Evolutionary conservation across 2,113 vertebrate genomes (phyloP).

Genomic region (Seriola rivoliana): DNA sequence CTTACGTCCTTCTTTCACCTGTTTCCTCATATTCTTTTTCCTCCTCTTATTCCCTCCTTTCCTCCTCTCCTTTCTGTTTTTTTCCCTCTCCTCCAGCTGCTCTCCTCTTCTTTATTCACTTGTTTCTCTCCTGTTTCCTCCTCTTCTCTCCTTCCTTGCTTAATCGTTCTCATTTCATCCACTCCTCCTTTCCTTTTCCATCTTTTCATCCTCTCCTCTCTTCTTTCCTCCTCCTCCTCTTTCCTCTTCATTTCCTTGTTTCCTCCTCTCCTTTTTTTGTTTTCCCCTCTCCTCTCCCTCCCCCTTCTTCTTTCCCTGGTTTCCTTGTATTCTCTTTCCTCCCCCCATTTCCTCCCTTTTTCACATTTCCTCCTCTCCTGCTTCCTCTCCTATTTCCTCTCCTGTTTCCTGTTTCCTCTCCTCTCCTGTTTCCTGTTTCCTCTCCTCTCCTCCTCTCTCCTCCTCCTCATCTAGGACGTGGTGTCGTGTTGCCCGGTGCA

Average conservation of each 20-base stretch:
- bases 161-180: no score
- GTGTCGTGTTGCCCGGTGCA: slow-evolving; percentile 12
- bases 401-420: neutral
- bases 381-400: no score
- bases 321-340: no score
- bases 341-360: neutral
- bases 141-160: neutral
- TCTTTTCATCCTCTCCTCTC: neutral
- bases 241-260: no score
- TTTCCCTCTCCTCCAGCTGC: no score
- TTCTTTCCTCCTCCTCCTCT: neutral
- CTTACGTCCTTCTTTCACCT: no score
- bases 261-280: neutral
- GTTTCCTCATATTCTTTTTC: no score
- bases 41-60: no score
- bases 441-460: neutral
- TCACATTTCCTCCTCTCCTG: neutral
- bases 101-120: no score
- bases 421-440: neutral
- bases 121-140: neutral
- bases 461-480: neutral
- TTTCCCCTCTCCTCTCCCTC: rapidly evolving
- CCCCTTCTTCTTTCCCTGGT: neutral
- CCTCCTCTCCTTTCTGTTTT: no score
- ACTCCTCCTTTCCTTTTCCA: no score